Evolutionary conservation across 2,797 vertebrate genomes (phyloP).

Genomic region (Myripristis murdjan): DNA sequence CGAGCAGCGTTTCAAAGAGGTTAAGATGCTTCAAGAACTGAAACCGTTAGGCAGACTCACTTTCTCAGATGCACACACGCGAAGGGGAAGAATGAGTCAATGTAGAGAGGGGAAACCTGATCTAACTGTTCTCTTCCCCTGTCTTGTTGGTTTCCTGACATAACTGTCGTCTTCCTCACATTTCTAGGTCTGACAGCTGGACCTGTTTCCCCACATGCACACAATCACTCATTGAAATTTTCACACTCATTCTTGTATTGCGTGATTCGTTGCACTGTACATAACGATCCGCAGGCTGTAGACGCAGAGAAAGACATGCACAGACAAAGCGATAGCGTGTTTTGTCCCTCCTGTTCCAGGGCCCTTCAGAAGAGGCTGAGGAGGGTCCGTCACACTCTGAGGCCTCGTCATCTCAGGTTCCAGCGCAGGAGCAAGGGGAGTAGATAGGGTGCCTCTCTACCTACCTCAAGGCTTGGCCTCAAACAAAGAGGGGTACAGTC

Average conservation of each 20-base stretch:
- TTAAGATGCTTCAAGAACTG: constrained; percentile 73
- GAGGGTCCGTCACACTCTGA: constrained; percentile 72
- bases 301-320: background rate
- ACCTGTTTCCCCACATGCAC: constrained; percentile 50
- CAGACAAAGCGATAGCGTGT: constrained; percentile 26
- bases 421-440: constrained; percentile 76
- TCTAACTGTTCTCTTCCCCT: constrained; percentile 79
- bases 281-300: constrained; percentile 37
- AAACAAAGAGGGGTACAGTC: constrained; percentile 61
- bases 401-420: constrained; percentile 75
- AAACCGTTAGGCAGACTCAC: constrained; percentile 79
- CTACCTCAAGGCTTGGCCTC: constrained; percentile 84
- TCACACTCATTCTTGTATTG: constrained; percentile 63
- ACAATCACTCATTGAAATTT: constrained; percentile 49
- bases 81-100: constrained; percentile 88
- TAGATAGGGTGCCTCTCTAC: constrained; percentile 75
- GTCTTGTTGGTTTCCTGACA: constrained; percentile 87
- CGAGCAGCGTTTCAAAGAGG: constrained; percentile 66
- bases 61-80: constrained; percentile 64
- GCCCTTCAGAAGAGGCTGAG: constrained; percentile 71
- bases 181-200: constrained; percentile 73
- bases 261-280: constrained; percentile 47
- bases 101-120: constrained; percentile 82
- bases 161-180: constrained; percentile 82
- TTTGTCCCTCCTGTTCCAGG: constrained; percentile 58